Conservation (phyloP, 2,113 vertebrate species). For the Leptobrachium leishanense region DNA sequence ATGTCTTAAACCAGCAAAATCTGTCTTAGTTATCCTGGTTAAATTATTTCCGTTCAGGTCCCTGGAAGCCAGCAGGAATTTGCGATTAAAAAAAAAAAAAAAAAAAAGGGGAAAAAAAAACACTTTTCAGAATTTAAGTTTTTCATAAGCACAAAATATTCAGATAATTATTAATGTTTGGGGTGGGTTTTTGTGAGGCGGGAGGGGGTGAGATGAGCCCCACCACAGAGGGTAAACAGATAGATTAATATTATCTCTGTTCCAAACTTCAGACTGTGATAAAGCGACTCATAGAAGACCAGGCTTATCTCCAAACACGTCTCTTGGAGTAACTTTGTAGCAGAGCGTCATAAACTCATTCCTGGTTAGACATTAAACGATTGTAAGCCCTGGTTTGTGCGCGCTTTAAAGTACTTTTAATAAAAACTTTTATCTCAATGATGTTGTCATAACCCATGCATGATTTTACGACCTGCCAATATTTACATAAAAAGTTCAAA, state of each 20-base stretch:
- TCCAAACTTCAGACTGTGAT: constrained; percentile 34
- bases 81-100: constrained; percentile 60
- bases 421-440: neutral
- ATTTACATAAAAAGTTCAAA: neutral
- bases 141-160: neutral
- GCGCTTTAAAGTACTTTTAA: neutral
- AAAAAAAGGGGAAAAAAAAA: constrained; percentile 19
- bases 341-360: constrained; percentile 38
- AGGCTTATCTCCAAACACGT: constrained; percentile 31
- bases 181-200: constrained; percentile 36
- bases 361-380: constrained; percentile 21
- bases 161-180: neutral
- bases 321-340: constrained; percentile 36
- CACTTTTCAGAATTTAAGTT: constrained; percentile 17
- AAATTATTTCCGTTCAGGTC: constrained; percentile 98
- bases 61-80: constrained; percentile 66
- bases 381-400: neutral
- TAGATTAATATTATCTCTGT: neutral
- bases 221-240: neutral
- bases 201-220: neutral
- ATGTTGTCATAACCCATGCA: neutral
- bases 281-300: constrained; percentile 2
- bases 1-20: constrained; percentile 91
- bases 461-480: constrained; percentile 16
- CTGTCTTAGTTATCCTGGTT: constrained; percentile 93